A percentile compares a stretch with the other conserved stretches of the same genome.
phyloP scores from a whole-genome alignment of 2,797 vertebrate species.

The Sebastes oblongus region DNA sequence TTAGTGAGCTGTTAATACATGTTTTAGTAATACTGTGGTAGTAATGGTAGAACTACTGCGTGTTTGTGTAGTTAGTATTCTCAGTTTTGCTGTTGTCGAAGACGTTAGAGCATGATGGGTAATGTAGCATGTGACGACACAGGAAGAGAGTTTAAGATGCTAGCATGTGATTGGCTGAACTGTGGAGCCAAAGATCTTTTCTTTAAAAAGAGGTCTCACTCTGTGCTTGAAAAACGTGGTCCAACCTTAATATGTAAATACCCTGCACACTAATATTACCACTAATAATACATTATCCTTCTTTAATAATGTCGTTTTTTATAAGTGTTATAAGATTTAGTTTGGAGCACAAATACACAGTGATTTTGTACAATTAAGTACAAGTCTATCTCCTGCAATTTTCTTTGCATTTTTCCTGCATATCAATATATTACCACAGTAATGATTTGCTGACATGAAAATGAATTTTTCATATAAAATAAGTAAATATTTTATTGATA shows the following conservation, averaged over 20 bases:
- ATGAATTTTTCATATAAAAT: background rate
- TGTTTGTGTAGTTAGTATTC: background rate
- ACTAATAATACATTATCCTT: background rate
- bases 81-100: background rate
- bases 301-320: background rate
- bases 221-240: rapidly evolving
- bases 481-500: no score
- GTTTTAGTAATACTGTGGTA: rapidly evolving
- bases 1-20: background rate
- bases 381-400: background rate
- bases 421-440: background rate
- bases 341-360: background rate
- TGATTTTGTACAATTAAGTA: background rate
- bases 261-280: background rate
- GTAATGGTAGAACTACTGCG: no score
- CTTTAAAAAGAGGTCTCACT: background rate
- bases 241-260: background rate
- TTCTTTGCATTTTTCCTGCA: background rate
- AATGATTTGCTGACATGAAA: background rate
- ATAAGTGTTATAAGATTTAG: background rate
- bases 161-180: constrained; percentile 34
- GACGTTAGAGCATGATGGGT: background rate
- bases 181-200: constrained; percentile 35
- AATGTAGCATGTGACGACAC: background rate
- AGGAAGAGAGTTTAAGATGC: constrained; percentile 22